These are phyloP conservation scores for Colistium nudipinnis DNA, from an alignment of 2,113 vertebrate species.

Conservation along the genomic window DNA sequence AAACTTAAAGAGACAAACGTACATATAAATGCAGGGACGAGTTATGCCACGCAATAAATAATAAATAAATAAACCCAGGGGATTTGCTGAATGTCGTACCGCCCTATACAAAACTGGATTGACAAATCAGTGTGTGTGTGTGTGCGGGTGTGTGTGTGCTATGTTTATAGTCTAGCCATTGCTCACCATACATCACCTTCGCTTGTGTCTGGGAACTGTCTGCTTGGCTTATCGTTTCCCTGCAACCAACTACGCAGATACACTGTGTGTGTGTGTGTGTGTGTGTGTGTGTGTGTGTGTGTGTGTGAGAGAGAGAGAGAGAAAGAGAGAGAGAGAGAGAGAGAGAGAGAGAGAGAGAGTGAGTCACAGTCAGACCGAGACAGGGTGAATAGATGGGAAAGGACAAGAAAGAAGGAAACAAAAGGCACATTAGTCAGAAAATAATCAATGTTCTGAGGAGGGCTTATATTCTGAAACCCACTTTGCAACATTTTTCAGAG, in stretches of 20 bases:
- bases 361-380: constrained; percentile 49
- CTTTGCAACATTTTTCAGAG: constrained; percentile 27
- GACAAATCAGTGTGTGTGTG: constrained; percentile 11
- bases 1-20: constrained; percentile 18
- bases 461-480: constrained; percentile 18
- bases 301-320: neutral
- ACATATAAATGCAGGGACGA: neutral
- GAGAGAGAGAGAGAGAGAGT: neutral
- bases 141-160: neutral
- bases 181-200: constrained; percentile 44
- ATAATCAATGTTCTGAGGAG: constrained; percentile 4
- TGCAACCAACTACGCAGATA: neutral
- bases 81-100: constrained; percentile 1
- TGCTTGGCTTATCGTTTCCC: constrained; percentile 32
- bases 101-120: constrained; percentile 1
- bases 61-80: no score
- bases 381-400: constrained; percentile 19
- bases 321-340: neutral
- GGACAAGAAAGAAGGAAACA: constrained; percentile 38
- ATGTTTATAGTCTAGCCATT: neutral
- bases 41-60: neutral
- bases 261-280: constrained; percentile 9
- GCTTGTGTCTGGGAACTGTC: constrained; percentile 49
- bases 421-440: constrained; percentile 55
- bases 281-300: constrained; percentile 11